These are phyloP conservation scores for Artemisiospiza belli DNA, from an alignment of 2,113 vertebrate genomes.

Conservation along the genomic window DNA sequence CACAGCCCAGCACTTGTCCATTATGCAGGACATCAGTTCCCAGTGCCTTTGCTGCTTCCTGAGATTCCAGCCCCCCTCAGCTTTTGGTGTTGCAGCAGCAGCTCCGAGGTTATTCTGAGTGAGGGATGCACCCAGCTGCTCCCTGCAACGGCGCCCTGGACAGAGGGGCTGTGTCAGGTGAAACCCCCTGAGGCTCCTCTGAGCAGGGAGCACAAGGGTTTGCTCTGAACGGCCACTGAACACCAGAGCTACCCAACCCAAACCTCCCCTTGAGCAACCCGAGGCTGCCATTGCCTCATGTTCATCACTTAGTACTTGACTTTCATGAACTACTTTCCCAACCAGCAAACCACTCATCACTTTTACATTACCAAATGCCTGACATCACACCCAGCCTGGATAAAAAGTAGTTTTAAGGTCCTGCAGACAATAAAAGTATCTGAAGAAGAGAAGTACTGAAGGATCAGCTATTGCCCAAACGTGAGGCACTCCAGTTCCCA, in stretches of 20 bases:
- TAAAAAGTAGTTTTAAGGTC: not conserved
- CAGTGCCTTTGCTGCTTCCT: not conserved
- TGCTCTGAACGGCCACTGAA: not conserved
- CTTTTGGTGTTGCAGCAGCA: not conserved
- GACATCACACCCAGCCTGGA: not conserved
- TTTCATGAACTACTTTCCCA: not conserved
- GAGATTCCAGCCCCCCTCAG: not conserved
- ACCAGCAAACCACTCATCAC: not conserved
- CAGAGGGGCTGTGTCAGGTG: not conserved
- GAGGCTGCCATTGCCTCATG: not conserved
- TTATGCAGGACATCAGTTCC: fast-evolving
- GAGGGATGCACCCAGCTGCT: not conserved
- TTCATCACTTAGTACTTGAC: not conserved
- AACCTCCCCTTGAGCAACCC: not conserved
- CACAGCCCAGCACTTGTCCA: not conserved
- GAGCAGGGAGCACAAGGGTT: not conserved
- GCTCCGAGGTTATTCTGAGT: not conserved
- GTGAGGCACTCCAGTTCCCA: not conserved
- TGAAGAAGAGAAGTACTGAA: not conserved
- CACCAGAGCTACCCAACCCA: not conserved
- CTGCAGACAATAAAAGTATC: not conserved
- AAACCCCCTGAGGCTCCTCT: not conserved
- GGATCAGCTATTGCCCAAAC: fast-evolving
- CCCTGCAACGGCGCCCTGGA: not conserved
- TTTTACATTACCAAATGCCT: not conserved